These are phyloP conservation scores for Pandemis cinnamomeana DNA, from an alignment of 2,888 invertebrate species.

Conservation along the genomic window DNA sequence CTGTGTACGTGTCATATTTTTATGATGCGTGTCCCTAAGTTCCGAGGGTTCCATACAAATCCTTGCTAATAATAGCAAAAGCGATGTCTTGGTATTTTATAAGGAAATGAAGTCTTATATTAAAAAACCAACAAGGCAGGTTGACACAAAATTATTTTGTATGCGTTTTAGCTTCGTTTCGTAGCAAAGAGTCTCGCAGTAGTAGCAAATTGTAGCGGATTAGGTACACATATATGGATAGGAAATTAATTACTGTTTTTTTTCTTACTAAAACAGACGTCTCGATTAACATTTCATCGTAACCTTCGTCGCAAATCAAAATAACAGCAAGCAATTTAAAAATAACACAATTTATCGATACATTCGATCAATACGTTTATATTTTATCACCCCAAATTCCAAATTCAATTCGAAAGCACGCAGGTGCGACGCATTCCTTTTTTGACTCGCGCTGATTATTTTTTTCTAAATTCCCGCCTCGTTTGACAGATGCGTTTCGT, in stretches of 20 bases:
- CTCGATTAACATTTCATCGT: no score
- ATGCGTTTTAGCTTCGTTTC: not conserved
- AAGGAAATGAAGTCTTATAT: not conserved
- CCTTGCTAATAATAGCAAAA: slow-evolving; percentile 1
- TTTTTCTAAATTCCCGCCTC: slow-evolving; percentile 38
- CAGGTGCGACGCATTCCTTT: slow-evolving; percentile 21
- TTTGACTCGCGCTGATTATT: slow-evolving; percentile 12
- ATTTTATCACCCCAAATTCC: not conserved
- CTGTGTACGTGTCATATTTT: slow-evolving; percentile 25
- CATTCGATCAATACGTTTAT: not conserved
- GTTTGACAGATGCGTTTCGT: slow-evolving; percentile 40
- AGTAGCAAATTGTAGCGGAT: no score
- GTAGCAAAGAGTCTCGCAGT: not conserved
- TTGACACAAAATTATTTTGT: not conserved
- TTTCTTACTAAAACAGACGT: no score
- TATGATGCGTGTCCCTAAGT: slow-evolving; percentile 17
- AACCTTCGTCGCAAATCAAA: no score
- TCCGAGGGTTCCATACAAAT: slow-evolving; percentile 8
- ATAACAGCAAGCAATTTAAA: no score
- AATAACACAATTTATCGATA: not conserved
- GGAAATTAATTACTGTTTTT: no score
- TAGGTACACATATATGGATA: no score
- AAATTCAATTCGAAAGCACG: slow-evolving; percentile 16
- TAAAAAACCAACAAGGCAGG: not conserved
- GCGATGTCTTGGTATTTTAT: slow-evolving; percentile 5